Percentiles rank a stretch among this genome's conserved stretches.
Evolutionary conservation across 2,888 invertebrate species (phyloP).

Genomic region (Eupithecia dodoneata): DNA sequence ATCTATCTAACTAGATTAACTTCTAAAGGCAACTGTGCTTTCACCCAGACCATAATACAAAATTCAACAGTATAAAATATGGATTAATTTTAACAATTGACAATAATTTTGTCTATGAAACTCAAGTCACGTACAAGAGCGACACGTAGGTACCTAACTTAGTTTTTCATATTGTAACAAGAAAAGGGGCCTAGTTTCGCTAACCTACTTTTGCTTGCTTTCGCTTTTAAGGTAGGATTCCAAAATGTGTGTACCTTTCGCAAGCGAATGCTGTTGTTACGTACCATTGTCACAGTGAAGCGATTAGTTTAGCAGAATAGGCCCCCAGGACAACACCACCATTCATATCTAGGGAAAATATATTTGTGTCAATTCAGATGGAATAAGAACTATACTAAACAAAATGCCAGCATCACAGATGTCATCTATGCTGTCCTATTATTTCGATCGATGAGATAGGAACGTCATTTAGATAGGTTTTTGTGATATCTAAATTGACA

Average conservation of each 20-base stretch:
- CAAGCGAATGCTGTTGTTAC: neutral
- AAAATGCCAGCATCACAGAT: neutral
- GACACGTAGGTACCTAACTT: neutral
- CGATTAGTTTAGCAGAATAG: neutral
- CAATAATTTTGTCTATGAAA: constrained; percentile 32
- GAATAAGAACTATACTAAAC: neutral
- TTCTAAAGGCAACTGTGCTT: constrained; percentile 23
- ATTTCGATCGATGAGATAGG: neutral
- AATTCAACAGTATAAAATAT: constrained; percentile 61
- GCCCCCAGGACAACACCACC: constrained; percentile 7
- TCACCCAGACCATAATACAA: constrained; percentile 38
- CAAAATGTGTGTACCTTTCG: neutral
- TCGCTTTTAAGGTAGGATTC: neutral
- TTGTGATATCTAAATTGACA: neutral
- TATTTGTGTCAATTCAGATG: neutral
- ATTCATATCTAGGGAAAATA: neutral
- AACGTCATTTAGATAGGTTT: neutral
- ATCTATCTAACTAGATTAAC: neutral
- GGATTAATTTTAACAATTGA: constrained; percentile 50
- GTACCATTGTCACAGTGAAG: neutral
- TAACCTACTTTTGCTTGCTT: neutral
- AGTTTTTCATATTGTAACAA: constrained; percentile 13
- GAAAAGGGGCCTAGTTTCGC: neutral
- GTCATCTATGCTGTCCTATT: neutral
- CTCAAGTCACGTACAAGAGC: constrained; percentile 18